Evolutionary conservation across 1,140 invertebrate genomes (phyloP).

Genomic region (Drosophila bocqueti): DNA sequence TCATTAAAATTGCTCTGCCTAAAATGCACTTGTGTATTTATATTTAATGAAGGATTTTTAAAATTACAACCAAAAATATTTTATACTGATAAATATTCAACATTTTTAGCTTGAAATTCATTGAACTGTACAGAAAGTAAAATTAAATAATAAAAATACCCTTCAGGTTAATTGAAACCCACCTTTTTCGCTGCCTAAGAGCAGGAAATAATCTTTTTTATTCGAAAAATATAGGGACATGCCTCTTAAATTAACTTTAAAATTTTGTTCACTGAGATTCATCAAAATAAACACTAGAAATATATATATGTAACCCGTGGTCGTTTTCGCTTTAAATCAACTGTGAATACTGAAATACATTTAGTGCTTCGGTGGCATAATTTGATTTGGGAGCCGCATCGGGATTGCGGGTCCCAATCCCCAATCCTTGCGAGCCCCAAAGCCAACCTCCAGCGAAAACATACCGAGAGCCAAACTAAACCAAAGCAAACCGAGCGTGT

Average conservation of each 20-base stretch:
- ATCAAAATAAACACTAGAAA: background rate
- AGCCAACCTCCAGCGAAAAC: constrained; percentile 26
- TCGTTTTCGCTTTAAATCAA: constrained; percentile 16
- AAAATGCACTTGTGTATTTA: background rate
- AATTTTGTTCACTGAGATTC: background rate
- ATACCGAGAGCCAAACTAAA: constrained; percentile 31
- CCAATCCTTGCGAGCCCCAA: background rate
- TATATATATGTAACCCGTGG: no score
- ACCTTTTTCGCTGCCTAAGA: background rate
- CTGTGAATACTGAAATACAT: constrained; percentile 24
- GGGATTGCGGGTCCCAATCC: constrained; percentile 11
- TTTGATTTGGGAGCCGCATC: constrained; percentile 25
- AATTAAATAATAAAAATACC: background rate
- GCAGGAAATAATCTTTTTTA: background rate
- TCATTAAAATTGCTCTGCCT: background rate
- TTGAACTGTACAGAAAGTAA: background rate
- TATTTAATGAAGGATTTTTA: background rate
- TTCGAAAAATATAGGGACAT: background rate
- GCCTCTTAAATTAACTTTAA: background rate
- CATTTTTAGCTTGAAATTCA: background rate
- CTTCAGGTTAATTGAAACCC: background rate
- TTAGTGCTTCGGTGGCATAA: constrained; percentile 25
- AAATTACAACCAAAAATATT: background rate
- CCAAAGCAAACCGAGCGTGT: constrained; percentile 54
- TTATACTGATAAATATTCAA: background rate